Evolutionary conservation across 2,888 invertebrate species (phyloP).

Genomic region (Margaritifera margaritifera): DNA sequence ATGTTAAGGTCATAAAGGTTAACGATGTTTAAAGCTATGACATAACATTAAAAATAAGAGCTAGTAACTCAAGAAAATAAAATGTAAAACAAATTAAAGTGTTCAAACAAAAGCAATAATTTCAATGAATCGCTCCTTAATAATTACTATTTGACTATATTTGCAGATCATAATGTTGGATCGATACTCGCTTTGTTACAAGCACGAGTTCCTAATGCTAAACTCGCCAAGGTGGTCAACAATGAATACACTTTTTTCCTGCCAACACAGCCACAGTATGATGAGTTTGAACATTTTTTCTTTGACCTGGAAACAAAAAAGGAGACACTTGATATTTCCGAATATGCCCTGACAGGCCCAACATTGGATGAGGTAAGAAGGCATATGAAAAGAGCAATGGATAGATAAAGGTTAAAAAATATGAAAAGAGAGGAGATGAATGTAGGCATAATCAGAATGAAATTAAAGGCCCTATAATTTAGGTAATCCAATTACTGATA

Average conservation of each 20-base stretch:
- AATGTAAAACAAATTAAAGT: no score
- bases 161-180: constrained; percentile 28
- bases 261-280: constrained; percentile 41
- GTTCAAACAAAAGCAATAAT: no score
- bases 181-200: constrained; percentile 62
- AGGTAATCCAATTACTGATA: neutral
- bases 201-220: constrained; percentile 70
- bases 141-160: neutral
- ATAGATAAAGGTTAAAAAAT: neutral
- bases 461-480: no score
- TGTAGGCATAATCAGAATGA: no score
- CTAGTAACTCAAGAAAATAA: no score
- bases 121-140: no score
- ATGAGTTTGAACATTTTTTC: constrained; percentile 39
- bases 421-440: no score
- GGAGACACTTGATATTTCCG: constrained; percentile 70
- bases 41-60: no score
- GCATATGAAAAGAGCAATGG: no score
- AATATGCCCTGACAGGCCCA: constrained; percentile 77
- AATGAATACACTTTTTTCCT: constrained; percentile 74
- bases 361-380: constrained; percentile 76
- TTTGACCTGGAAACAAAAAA: constrained; percentile 72
- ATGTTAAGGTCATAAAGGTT: no score
- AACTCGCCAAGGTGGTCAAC: constrained; percentile 74
- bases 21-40: no score